phyloP scores from a whole-genome alignment of 23 tunicate genomes.

The Phallusia fumigata region DNA sequence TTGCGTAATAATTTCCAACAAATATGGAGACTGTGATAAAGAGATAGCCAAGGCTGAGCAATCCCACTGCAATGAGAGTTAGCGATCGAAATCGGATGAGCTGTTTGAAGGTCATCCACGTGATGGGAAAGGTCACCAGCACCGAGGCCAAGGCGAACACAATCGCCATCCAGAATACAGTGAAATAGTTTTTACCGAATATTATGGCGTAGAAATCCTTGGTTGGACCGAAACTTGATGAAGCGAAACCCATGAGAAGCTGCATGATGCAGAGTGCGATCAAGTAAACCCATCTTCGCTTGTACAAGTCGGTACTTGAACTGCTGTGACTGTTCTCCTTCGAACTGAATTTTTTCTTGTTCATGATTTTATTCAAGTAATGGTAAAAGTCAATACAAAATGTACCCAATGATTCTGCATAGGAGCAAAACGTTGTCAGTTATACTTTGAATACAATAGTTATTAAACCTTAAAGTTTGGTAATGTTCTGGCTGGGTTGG shows the following conservation, averaged over 20 bases:
- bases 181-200: not conserved
- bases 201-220: not conserved
- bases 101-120: constrained; percentile 2
- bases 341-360: too few species aligned
- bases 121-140: not conserved
- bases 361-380: too few species aligned
- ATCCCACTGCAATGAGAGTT: not conserved
- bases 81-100: not conserved
- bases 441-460: too few species aligned
- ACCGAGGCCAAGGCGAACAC: not conserved
- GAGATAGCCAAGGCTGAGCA: not conserved
- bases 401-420: too few species aligned
- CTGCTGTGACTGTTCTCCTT: not conserved
- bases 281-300: not conserved
- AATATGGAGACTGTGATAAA: not conserved
- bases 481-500: too few species aligned
- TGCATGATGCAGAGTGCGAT: not conserved
- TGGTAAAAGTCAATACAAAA: too few species aligned
- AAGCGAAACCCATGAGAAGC: not conserved
- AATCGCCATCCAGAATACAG: not conserved
- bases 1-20: not conserved
- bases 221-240: not conserved
- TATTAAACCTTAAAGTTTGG: too few species aligned
- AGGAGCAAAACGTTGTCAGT: too few species aligned
- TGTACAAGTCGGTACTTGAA: not conserved